Evolutionary conservation across 64 coral and sea anemone species (phyloP), one percentile per base, ranked within the genome.

Genomic region (Stylophora pistillata): DNA sequence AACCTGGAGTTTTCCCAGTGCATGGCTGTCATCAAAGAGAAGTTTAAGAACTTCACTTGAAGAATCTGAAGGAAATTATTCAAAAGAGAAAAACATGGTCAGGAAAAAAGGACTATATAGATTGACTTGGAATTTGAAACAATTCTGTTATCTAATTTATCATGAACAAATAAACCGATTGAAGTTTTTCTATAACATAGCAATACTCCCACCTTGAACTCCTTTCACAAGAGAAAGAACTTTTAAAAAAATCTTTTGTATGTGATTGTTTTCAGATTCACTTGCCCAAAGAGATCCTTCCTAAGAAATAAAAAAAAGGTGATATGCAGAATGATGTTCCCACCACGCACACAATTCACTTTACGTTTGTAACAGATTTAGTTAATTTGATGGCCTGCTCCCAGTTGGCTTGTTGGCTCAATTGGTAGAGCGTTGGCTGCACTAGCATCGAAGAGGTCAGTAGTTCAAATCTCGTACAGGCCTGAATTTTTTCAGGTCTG

Each of bases 1-100:
- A 26, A 68, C 64, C 23, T 98, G 74, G 52, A 98, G 71, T 74
- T 88, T 98, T 37, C 28, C 68, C 20, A 81, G 82, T 58, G 86
- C 90, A 1, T 85, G 81, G 27, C 94, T 89, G 55, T 99, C 97
- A 76, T 87, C 81, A n/a, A 99, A 83, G n/a, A 99, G 37, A 31
- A 95, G 86, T 68, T 92, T 74, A 68, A 99, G 71, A 76, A 88
- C 53, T 88, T 87, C 56, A 21, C 87, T 73, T 63, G 85, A 85
- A 58, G 93, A 90, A 88, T 99, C 97, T 99, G 56, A 23, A 13
- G 63, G 25, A 41, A 78, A 79, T 17, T 13, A 12, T 15, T 66
- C 28, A 61, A 87, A 28, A 87, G 23, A 26, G 25, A 15, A 30
- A 2, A 73, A 30, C 30, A 57, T 65, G 17, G 31, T 16, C 34